phyloP scores from a whole-genome alignment of 1,140 invertebrate species.

The Hesperophylax magnus region DNA sequence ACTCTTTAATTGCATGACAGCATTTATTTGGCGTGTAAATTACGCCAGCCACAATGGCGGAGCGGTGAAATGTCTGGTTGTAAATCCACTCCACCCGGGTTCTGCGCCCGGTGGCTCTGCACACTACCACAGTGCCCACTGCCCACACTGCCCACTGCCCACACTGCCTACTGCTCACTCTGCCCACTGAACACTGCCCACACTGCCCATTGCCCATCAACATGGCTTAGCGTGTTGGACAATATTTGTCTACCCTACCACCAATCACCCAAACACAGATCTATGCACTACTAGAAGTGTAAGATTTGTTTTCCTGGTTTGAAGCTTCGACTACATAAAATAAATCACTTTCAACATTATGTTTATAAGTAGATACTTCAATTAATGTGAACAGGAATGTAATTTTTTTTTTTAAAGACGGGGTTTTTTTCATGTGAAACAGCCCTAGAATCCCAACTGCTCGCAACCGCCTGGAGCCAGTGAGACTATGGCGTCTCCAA shows the following conservation, averaged over 20 bases:
- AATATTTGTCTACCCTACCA: slow-evolving; percentile 14
- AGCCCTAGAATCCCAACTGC: no score
- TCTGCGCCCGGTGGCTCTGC: not conserved
- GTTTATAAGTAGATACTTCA: no score
- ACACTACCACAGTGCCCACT: not conserved
- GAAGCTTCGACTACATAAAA: no score
- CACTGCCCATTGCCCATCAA: not conserved
- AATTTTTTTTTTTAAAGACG: no score
- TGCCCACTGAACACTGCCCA: no score
- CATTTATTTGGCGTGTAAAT: slow-evolving; percentile 5
- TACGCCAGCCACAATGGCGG: not conserved
- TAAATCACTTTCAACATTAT: no score
- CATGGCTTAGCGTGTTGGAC: slow-evolving; percentile 4
- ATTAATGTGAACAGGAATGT: no score
- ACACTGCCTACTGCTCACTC: not conserved
- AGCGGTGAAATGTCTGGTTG: not conserved
- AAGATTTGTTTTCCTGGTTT: no score
- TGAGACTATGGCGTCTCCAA: no score
- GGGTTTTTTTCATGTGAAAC: no score
- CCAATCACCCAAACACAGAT: not conserved
- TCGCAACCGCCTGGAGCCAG: no score
- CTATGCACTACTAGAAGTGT: no score
- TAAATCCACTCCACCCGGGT: slow-evolving; percentile 15
- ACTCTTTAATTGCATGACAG: not conserved
- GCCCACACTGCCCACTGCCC: not conserved